phyloP scores from a whole-genome alignment of 2,113 vertebrate species.

The Ochotona curzoniae region DNA sequence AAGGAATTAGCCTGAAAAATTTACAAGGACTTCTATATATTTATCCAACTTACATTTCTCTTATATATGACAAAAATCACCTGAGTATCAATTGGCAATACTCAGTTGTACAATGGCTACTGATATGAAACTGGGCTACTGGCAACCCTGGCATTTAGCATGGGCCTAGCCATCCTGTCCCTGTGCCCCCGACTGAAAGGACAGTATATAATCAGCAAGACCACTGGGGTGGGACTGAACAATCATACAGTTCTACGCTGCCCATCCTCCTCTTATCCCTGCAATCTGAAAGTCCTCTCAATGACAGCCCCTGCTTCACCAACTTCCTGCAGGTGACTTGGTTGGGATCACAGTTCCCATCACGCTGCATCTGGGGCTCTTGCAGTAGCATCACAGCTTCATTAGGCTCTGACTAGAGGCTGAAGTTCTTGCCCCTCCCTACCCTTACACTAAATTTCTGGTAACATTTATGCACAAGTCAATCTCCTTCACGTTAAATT shows the following conservation, averaged over 20 bases:
- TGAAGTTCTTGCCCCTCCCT: background rate
- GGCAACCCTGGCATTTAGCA: rapidly evolving
- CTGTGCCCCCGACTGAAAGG: background rate
- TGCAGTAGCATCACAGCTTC: background rate
- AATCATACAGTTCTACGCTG: background rate
- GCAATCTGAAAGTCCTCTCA: background rate
- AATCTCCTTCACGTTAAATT: background rate
- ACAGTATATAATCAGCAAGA: background rate
- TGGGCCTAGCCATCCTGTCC: background rate
- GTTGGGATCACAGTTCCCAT: background rate
- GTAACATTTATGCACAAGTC: background rate
- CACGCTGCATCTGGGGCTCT: background rate
- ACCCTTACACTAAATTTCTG: background rate
- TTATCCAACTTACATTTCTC: background rate
- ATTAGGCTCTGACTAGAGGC: background rate
- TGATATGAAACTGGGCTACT: background rate
- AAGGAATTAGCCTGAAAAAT: background rate
- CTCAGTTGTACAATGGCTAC: background rate
- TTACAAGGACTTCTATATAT: background rate
- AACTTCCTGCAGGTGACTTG: background rate
- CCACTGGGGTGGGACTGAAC: background rate
- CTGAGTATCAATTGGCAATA: background rate
- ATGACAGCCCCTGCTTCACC: background rate
- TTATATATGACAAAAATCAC: background rate
- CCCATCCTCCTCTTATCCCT: background rate